Evolutionary conservation across 2,888 invertebrate genomes (phyloP), one percentile per base, ranked within the genome.

Genomic region (Thyatira batis): DNA sequence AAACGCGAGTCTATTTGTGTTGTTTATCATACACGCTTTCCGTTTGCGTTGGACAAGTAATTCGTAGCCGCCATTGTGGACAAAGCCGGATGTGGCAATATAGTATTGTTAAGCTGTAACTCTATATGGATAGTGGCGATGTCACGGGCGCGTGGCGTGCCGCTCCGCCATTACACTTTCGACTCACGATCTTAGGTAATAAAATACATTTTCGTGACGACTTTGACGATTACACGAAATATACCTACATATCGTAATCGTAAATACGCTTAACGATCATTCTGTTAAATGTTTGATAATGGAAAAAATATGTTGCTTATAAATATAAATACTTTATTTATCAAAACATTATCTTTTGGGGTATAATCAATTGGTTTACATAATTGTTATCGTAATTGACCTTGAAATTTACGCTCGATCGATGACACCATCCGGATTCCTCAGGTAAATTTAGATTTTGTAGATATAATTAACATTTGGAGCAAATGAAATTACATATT

Each of bases 1-100:
- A 76, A 75, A 70, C 60, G 57, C 49, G 55, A 60, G 52, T 57
- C 39, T 17, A 39, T 39, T 39, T 17, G 17, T 39, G 17, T 8
- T 39, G 63, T 71, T 80, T 79, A 74, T 76, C 72, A 58, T 51
- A 51, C 57, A 55, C 63, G 63, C 65, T 73, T 75, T 76, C 77
- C 76, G 77, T 71, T 67, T 57, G 66, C 6, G 50, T 52, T 58
- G 59, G 51, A 59, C 51, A 51, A 55, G 78, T 76, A 69, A 80
- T 78, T 77, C 65, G 69, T 73, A 50, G 63, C 33, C 58, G 58
- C 53, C 50, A 55, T 57, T 54, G 49, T 46, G 56, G 51, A 53
- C 17, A 39, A 39, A 39, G 49, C 69, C 71, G 76, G 78, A 78
- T 68, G 69, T 57, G 49, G 51, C 60, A 56, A 58, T 69, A 63